These are phyloP conservation scores for Monochamus alternatus DNA, from an alignment of 2,888 invertebrate genomes.

Conservation along the genomic window DNA sequence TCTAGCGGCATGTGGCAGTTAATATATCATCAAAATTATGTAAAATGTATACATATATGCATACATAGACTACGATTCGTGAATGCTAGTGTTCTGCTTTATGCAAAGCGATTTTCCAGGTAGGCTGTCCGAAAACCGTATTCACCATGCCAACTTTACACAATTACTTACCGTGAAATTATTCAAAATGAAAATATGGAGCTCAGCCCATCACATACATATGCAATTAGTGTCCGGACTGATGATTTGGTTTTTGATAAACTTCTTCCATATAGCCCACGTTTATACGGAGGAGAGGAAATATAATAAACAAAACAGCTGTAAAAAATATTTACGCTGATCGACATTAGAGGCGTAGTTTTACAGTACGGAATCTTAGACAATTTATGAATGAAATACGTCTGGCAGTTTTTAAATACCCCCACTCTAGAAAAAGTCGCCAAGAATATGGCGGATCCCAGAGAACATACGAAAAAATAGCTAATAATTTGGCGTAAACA, in stretches of 20 bases:
- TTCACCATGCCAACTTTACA: conserved; percentile 6
- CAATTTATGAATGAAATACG: too few species aligned
- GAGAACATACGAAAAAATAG: too few species aligned
- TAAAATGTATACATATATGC: conserved; percentile 5
- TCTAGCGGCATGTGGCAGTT: not conserved
- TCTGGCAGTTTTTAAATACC: too few species aligned
- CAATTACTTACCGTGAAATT: conserved; percentile 7
- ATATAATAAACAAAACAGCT: too few species aligned
- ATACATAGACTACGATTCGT: conserved; percentile 1
- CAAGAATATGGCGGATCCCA: too few species aligned
- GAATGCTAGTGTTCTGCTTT: conserved; percentile 5
- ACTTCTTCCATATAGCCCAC: too few species aligned
- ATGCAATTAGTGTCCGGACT: conserved; percentile 3
- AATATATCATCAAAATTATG: not conserved
- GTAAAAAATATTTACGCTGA: too few species aligned
- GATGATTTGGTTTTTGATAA: not conserved
- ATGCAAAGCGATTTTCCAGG: conserved; percentile 26
- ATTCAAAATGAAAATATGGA: conserved; percentile 17
- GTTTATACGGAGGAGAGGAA: not conserved
- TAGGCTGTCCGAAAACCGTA: conserved; percentile 22
- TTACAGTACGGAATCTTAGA: too few species aligned
- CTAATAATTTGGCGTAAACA: too few species aligned
- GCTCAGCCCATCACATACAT: not conserved
- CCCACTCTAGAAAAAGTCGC: too few species aligned
- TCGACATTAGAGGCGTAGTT: too few species aligned